A percentile compares a stretch with the other conserved stretches of the same genome.
phyloP scores from a whole-genome alignment of 1,140 invertebrate genomes.

The Diorhabda sublineata region DNA sequence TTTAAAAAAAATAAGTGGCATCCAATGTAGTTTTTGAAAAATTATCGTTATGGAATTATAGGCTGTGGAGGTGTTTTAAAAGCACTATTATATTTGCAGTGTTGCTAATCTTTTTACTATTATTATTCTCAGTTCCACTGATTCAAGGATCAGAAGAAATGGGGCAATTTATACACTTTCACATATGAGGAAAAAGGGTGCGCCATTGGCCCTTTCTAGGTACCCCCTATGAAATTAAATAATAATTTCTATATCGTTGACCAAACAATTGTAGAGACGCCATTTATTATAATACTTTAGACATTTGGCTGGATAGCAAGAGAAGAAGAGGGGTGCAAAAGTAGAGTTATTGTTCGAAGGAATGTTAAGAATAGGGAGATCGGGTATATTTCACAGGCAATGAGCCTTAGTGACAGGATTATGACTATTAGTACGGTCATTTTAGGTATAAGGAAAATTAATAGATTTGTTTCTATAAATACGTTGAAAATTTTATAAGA shows the following conservation, averaged over 20 bases:
- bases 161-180: too few species aligned
- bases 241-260: constrained; percentile 20
- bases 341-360: constrained; percentile 19
- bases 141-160: too few species aligned
- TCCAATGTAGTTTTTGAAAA: too few species aligned
- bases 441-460: neutral
- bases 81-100: too few species aligned
- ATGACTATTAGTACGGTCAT: constrained; percentile 14
- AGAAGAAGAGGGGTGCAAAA: neutral
- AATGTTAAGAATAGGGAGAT: constrained; percentile 19
- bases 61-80: too few species aligned
- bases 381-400: constrained; percentile 17
- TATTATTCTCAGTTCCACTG: too few species aligned
- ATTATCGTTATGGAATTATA: too few species aligned
- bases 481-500: too few species aligned
- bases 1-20: too few species aligned
- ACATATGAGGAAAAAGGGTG: neutral
- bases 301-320: neutral
- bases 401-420: constrained; percentile 15
- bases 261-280: constrained; percentile 16
- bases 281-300: constrained; percentile 16
- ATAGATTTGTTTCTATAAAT: too few species aligned
- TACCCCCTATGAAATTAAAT: constrained; percentile 15
- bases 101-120: too few species aligned
- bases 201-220: neutral